Evolutionary conservation across 1,140 invertebrate genomes (phyloP), one percentile per base, ranked within the genome.

Genomic region (Odontomachus brunneus): DNA sequence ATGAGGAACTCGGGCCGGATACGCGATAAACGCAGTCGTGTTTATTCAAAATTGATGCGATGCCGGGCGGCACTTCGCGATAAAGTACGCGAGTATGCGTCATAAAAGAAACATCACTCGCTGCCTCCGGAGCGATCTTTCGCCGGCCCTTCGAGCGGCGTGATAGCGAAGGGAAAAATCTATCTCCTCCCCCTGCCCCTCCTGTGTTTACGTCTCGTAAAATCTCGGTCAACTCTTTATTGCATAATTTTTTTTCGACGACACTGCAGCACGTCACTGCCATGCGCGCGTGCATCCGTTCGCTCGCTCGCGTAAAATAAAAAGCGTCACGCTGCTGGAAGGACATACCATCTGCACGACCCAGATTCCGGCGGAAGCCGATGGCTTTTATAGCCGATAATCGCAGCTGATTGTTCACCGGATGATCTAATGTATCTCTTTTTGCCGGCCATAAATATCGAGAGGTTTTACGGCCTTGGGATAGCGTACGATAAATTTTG

Each of bases 161-260:
- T 14, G n/a, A 44, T 3, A 44, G 38, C 3, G 38, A 11, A 9
- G 9, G 38, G 26, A 49, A 75, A 33, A 57, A 57, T 69, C 22
- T 69, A 57, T 78, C 63, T 12, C 38, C 49, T n/a, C n/a, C n/a
- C n/a, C n/a, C n/a, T n/a, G n/a, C n/a, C n/a, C n/a, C n/a, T 7
- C 38, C 38, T 33, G 29, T 22, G 33, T 69, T 78, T 69, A 57
- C 53, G 53, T 7, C 29, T 69, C 63, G 15, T 69, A 69, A 69
- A 78, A 78, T 78, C 33, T 67, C 49, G 33, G 29, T 67, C 49
- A 66, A 17, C 17, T 22, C 17, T 78, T 78, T 69, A 44, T 57
- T 69, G 75, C 75, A 69, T 69, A 57, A 67, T 69, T 78, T 33
- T 78, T 69, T 75, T 26, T 12, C 48, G 22, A 14, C 51, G 22